These are phyloP conservation scores for Camponotus floridanus DNA, from an alignment of 1,140 invertebrate genomes.

Conservation along the genomic window DNA sequence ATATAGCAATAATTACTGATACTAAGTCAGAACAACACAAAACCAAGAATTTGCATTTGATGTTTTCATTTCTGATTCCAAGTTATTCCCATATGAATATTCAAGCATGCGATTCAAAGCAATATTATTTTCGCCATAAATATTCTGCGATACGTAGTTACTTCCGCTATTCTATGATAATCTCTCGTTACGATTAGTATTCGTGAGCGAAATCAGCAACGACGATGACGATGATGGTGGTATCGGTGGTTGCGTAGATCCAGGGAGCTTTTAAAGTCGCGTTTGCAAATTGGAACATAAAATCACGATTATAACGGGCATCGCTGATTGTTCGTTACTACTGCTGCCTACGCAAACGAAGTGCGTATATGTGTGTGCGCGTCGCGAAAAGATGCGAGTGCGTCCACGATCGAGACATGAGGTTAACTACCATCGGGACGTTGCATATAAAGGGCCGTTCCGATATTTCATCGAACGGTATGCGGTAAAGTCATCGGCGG, in stretches of 20 bases:
- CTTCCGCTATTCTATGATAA: slow-evolving; percentile 14
- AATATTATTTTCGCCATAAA: slow-evolving; percentile 33
- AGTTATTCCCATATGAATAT: slow-evolving; percentile 24
- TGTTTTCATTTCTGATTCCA: not conserved
- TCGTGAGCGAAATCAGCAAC: not conserved
- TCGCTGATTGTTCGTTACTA: slow-evolving; percentile 83
- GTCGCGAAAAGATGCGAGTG: slow-evolving; percentile 19
- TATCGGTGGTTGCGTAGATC: slow-evolving; percentile 71
- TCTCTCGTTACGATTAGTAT: slow-evolving; percentile 51
- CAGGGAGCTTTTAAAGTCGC: slow-evolving; percentile 80
- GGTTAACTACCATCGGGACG: slow-evolving; percentile 75
- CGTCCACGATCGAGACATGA: slow-evolving; percentile 21
- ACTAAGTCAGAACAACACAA: not conserved
- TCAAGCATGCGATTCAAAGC: not conserved
- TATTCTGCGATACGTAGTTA: slow-evolving; percentile 23
- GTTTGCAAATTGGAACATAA: slow-evolving; percentile 85
- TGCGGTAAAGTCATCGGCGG: slow-evolving; percentile 66
- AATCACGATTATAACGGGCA: slow-evolving; percentile 81
- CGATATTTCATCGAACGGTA: slow-evolving; percentile 78
- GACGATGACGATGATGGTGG: slow-evolving; percentile 12
- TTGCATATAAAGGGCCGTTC: slow-evolving; percentile 76
- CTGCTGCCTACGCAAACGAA: slow-evolving; percentile 77
- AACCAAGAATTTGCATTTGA: not conserved
- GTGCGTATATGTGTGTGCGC: slow-evolving; percentile 29
- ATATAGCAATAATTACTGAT: too few relatives aligned